These are phyloP conservation scores for Plectus sambesii DNA, from an alignment of 1,140 invertebrate genomes.

Conservation along the genomic window DNA sequence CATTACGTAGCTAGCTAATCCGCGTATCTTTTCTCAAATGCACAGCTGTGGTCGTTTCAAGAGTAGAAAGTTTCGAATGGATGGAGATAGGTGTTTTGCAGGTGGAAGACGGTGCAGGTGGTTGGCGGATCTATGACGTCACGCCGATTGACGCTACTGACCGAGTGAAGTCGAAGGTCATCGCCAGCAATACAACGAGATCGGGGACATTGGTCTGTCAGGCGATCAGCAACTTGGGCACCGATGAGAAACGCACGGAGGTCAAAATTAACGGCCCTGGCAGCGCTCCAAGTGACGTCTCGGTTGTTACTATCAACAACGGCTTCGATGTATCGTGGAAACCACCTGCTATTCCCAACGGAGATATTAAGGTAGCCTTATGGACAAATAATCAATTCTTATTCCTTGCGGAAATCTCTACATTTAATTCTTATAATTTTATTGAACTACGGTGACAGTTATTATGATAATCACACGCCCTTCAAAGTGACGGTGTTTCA, in stretches of 20 bases:
- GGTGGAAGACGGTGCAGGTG: conserved; percentile 1
- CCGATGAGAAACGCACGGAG: conserved; percentile 33
- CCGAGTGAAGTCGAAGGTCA: conserved; percentile 33
- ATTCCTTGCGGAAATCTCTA: too few relatives aligned
- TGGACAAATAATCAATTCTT: too few relatives aligned
- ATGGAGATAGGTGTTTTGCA: conserved; percentile 5
- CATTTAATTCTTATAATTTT: too few relatives aligned
- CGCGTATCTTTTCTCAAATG: too few relatives aligned
- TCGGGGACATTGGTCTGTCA: conserved; percentile 36
- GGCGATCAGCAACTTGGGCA: conserved; percentile 38
- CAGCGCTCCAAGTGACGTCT: conserved; percentile 32
- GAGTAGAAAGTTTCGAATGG: too few relatives aligned
- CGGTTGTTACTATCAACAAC: conserved; percentile 30
- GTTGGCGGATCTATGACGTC: conserved; percentile 37
- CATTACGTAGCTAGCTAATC: too few relatives aligned
- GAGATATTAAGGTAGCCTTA: conserved; percentile 35
- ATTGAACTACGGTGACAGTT: too few relatives aligned
- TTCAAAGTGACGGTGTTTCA: too few relatives aligned
- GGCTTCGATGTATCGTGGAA: conserved; percentile 41
- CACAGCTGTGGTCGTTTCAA: too few relatives aligned
- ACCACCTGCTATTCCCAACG: conserved; percentile 38
- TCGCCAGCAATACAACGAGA: conserved; percentile 35
- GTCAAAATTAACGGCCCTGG: conserved; percentile 41
- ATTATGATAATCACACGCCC: too few relatives aligned
- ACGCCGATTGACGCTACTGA: conserved; percentile 35